Evolutionary conservation across 2,888 invertebrate species (phyloP), one percentile per base, ranked within the genome.

Genomic region (Drosophila mercatorum): DNA sequence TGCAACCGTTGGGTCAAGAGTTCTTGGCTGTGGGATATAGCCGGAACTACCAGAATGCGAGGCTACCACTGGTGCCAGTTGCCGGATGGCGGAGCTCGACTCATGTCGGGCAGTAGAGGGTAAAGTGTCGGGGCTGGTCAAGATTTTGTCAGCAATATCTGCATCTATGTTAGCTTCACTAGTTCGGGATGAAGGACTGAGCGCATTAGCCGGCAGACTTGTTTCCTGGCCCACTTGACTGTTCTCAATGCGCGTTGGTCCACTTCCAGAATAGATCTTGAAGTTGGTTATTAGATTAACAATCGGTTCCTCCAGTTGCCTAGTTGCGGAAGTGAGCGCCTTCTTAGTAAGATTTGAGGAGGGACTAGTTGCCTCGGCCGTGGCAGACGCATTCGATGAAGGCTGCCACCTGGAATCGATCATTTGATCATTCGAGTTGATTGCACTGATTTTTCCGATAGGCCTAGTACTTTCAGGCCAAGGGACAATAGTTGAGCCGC

Each of bases 281-380:
- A 55, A 55, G 41, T 55, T 55, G 0, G 12, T 1, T 38, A 53
- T 26, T 1, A 53, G 14, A 38, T 38, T 14, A 14, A 26, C 22
- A 38, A 53, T 53, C 11, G 52, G 52, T 3, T 38, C 52, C 14
- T 53, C 52, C 52, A 53, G 10, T 2, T 53, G 52, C 0, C 26
- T 38, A 1, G 52, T 14, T 2, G 34, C 52, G 1, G 52, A 14
- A 10, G 11, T 12, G 22, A 52, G 12, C 3, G 14, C 38, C 12
- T 7, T 52, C 12, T 22, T 14, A 51, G 51, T 7, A 11, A 22
- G 1, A 46, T 4, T 44, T 22, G 44, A 22, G 22, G 2, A 2
- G 34, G 11, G 2, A 6, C 10, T 36, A 3, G 11, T 3, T 52
- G 51, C 0, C 6, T 49, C 31, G 3, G 10, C n/a, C 31, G 31